A percentile compares a stretch with the other conserved stretches of the same genome.
These are phyloP conservation scores for Oscheius sp. DNA, from an alignment of 2,888 invertebrate species.

Conservation along the genomic window DNA sequence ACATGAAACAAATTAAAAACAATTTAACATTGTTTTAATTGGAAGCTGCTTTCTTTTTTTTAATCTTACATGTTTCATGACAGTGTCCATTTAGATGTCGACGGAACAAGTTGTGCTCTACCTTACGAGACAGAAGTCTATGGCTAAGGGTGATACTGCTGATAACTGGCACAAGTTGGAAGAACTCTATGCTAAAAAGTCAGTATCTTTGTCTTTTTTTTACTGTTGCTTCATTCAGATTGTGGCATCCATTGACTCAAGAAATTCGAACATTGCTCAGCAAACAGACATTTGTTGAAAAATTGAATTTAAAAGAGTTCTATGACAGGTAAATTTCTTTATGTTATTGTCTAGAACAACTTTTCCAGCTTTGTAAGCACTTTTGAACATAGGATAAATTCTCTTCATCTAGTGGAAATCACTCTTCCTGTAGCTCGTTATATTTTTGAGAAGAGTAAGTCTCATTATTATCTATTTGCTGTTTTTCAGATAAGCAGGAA, in stretches of 20 bases:
- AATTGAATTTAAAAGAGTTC: constrained; percentile 73
- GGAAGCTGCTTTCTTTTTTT: background rate
- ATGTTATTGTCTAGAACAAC: background rate
- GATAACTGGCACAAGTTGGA: constrained; percentile 62
- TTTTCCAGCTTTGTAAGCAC: constrained; percentile 83
- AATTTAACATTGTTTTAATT: no score
- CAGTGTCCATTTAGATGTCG: constrained; percentile 24
- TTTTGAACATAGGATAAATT: constrained; percentile 96
- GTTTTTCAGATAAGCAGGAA: constrained; percentile 79
- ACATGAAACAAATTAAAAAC: no score
- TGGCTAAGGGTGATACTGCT: constrained; percentile 55
- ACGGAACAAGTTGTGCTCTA: constrained; percentile 61
- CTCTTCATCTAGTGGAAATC: constrained; percentile 89
- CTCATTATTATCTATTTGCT: constrained; percentile 2
- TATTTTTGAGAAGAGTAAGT: constrained; percentile 49
- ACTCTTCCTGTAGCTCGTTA: constrained; percentile 72
- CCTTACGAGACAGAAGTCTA: constrained; percentile 54
- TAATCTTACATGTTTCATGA: background rate
- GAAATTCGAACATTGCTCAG: constrained; percentile 48
- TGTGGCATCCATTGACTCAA: constrained; percentile 68
- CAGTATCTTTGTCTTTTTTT: constrained; percentile 11
- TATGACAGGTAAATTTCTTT: constrained; percentile 76
- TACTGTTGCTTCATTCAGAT: constrained; percentile 46
- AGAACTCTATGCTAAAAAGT: constrained; percentile 64
- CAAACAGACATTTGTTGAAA: constrained; percentile 45